Evolutionary conservation across 2,888 invertebrate species (phyloP).

Genomic region (Lasius platythorax): DNA sequence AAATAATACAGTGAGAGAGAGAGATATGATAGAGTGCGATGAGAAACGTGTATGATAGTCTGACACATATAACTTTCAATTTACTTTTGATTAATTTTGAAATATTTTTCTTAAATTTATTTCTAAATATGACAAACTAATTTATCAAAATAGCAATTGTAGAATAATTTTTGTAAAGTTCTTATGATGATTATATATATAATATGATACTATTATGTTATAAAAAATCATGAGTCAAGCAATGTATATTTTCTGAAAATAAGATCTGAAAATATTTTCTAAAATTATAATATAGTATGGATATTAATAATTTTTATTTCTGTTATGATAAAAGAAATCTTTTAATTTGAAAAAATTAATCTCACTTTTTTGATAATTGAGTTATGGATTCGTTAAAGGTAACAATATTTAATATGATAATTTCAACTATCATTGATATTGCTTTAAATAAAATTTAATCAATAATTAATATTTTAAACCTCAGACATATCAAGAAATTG

Average conservation of each 20-base stretch:
- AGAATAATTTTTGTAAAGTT: too few species aligned
- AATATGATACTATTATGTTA: not conserved
- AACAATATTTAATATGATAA: not conserved
- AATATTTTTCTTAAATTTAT: slow-evolving; percentile 52
- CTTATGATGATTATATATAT: not conserved
- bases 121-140: not conserved
- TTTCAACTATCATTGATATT: not conserved
- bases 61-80: not conserved
- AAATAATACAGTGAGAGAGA: slow-evolving; percentile 14
- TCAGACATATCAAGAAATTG: not conserved
- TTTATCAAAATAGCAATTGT: not conserved
- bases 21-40: not conserved
- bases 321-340: not conserved
- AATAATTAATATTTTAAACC: not conserved
- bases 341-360: not conserved
- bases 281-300: not conserved
- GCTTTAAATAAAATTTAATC: not conserved
- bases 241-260: slow-evolving; percentile 15
- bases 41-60: not conserved
- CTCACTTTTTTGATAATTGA: slow-evolving; percentile 1
- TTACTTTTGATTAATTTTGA: slow-evolving; percentile 3
- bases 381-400: not conserved
- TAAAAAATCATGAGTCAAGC: not conserved
- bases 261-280: not conserved
- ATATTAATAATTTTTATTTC: not conserved